Evolutionary conservation across 2,113 vertebrate genomes (phyloP), one percentile per base, ranked within the genome.

Genomic region (Nerophis ophidion): DNA sequence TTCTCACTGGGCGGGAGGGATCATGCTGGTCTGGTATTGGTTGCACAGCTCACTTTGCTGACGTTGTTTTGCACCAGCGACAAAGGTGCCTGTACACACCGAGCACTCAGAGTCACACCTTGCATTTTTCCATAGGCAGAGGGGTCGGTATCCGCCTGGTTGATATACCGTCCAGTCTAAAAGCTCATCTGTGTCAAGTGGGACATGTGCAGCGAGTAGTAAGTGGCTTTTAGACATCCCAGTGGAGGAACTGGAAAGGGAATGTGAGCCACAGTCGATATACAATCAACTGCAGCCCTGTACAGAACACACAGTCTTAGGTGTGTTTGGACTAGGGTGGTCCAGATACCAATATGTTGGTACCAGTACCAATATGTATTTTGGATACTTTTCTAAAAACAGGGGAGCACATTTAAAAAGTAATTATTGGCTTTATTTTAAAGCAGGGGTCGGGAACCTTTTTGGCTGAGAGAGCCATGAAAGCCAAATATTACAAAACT

Each of bases 211-310:
- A 42, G 36, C 42, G 17, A 86, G 79, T 80, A 42, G 36, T 56
- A 40, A 86, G 79, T 80, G 79, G 79, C 83, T 86, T 84, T 87
- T 82, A 84, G 70, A 71, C 40, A 68, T 84, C 82, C 79, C 83
- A 58, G 54, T 65, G 79, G 83, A 71, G 60, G 65, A 74, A 79
- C 76, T 65, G 81, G 10, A 68, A 57, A 60, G 59, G 71, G 75
- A 77, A 79, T 63, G 72, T 65, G 62, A 78, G 69, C 75, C 46
- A 63, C 60, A 26, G 26, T 26, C 26, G 26, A 26, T 42, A 6
- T 53, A 54, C 71, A 72, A 62, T 68, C 26, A 72, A 62, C 70
- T 35, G 1, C 19, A 13, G 7, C 17, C 40, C 40, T 14, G 19
- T 19, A 4, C 11, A 6, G 12, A 57, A 26, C 10, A 57, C 42